These are phyloP conservation scores for Caenorhabditis panamensis DNA, from an alignment of 2,888 invertebrate species.

Conservation along the genomic window DNA sequence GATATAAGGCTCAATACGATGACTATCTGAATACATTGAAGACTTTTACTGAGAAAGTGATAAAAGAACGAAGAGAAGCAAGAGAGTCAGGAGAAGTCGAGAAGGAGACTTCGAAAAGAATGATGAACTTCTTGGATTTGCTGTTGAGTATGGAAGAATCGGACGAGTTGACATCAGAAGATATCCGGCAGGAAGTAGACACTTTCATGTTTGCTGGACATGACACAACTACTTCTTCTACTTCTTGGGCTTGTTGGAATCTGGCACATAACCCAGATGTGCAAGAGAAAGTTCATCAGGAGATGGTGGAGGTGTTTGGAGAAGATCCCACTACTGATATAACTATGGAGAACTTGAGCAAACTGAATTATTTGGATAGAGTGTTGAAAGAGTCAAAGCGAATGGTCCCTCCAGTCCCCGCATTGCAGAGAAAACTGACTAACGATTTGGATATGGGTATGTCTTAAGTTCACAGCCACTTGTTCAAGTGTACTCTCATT, in stretches of 20 bases:
- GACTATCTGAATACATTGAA: constrained; percentile 44
- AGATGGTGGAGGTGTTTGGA: constrained; percentile 68
- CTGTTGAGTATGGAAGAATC: constrained; percentile 82
- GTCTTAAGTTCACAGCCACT: too few species aligned
- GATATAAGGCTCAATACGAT: constrained; percentile 46
- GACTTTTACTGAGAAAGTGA: constrained; percentile 42
- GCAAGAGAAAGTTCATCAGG: constrained; percentile 76
- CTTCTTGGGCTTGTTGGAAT: constrained; percentile 82
- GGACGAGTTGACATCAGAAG: constrained; percentile 81
- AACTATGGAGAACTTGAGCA: constrained; percentile 78
- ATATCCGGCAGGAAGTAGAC: constrained; percentile 82
- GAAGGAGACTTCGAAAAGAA: constrained; percentile 51
- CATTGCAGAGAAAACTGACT: constrained; percentile 72
- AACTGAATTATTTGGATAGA: constrained; percentile 75
- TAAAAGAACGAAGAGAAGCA: constrained; percentile 43
- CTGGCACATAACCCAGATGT: constrained; percentile 82
- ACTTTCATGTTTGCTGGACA: constrained; percentile 83
- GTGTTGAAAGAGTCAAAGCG: constrained; percentile 78
- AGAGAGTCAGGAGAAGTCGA: constrained; percentile 44
- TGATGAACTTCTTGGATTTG: constrained; percentile 83
- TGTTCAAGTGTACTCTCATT: neutral
- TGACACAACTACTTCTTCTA: constrained; percentile 82
- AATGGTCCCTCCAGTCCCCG: constrained; percentile 76
- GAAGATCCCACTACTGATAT: constrained; percentile 69
- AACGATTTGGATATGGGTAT: constrained; percentile 80